These are phyloP conservation scores for Mylabris phalerata DNA, from an alignment of 1,140 invertebrate genomes.

Conservation along the genomic window DNA sequence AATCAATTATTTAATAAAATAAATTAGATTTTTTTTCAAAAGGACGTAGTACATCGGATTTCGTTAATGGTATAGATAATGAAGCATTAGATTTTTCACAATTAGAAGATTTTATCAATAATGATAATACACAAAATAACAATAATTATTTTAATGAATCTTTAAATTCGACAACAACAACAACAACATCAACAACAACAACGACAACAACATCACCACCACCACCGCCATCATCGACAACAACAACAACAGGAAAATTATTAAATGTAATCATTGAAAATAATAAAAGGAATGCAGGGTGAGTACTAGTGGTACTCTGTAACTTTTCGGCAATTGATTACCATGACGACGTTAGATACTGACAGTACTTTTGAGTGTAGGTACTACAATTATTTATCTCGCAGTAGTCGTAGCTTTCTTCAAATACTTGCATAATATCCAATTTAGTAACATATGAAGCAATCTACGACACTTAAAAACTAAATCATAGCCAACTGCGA, in stretches of 20 bases:
- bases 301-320: too few relatives aligned
- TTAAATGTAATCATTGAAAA: constrained; percentile 40
- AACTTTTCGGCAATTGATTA: constrained; percentile 13
- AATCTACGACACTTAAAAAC: too few relatives aligned
- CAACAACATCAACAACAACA: too few relatives aligned
- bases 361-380: too few relatives aligned
- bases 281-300: constrained; percentile 26
- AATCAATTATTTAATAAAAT: not conserved
- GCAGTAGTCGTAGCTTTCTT: too few relatives aligned
- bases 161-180: constrained; percentile 22
- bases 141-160: constrained; percentile 37
- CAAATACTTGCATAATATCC: too few relatives aligned
- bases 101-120: constrained; percentile 72
- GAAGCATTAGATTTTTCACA: constrained; percentile 72
- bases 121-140: constrained; percentile 45
- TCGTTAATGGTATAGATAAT: constrained; percentile 73
- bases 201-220: not conserved
- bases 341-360: not conserved
- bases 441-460: too few relatives aligned
- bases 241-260: constrained; percentile 33
- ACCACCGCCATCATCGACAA: not conserved
- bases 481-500: too few relatives aligned
- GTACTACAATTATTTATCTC: too few relatives aligned
- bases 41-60: constrained; percentile 56
- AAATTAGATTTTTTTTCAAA: constrained; percentile 22